Evolutionary conservation across 2,113 vertebrate genomes (phyloP).

Genomic region (Callochromis pleurospilus): DNA sequence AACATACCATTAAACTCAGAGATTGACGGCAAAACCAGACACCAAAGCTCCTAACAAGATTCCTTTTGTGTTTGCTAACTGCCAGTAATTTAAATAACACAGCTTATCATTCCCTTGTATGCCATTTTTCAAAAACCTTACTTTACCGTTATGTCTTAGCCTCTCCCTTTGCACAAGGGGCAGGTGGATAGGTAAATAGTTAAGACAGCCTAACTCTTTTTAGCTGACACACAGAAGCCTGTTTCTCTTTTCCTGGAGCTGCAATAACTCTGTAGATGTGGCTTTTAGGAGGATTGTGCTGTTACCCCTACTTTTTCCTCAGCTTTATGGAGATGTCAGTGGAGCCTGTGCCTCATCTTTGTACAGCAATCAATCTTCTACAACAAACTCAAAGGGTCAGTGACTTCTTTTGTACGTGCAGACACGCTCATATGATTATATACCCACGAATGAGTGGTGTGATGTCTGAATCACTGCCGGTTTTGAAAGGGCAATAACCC

Average conservation of each 20-base stretch:
- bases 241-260: background rate
- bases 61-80: background rate
- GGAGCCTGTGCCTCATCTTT: conserved; percentile 18
- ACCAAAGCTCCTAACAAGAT: background rate
- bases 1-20: conserved; percentile 18
- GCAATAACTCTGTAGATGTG: conserved; percentile 48
- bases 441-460: background rate
- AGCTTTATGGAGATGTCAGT: conserved; percentile 51
- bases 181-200: conserved; percentile 5
- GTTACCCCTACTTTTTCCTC: conserved; percentile 33
- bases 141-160: background rate
- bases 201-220: background rate
- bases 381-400: conserved; percentile 39
- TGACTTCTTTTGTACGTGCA: conserved; percentile 15
- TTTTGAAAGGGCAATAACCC: background rate
- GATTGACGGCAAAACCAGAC: conserved; percentile 55
- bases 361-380: conserved; percentile 42
- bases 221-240: background rate
- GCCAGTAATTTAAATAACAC: background rate
- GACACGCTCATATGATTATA: background rate
- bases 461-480: background rate
- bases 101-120: background rate
- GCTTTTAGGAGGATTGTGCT: conserved; percentile 46
- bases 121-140: background rate
- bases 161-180: background rate